Base-by-base conservation (phyloP, 2,888 invertebrate species). In the Ichneumoninae sp. region DNA sequence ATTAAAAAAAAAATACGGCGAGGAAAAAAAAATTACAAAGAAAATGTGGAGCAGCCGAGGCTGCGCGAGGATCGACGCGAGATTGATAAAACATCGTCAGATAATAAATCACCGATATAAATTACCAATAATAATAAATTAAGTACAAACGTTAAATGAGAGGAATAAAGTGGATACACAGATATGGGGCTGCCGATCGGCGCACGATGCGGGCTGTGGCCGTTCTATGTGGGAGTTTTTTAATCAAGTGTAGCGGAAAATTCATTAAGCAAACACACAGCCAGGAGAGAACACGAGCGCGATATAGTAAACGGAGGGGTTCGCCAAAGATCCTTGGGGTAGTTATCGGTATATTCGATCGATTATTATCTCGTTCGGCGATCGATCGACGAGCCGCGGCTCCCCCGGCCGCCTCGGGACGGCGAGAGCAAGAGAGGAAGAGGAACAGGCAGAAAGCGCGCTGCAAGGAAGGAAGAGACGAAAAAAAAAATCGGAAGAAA, bases 71-170 rank as follows among this genome's bases (percentile, higher is more conserved):
- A 50, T 57, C 54, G 75, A 62, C 50, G 72, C 40, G 65, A 76
- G 47, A 80, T 76, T 80, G 68, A 83, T 83, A 80, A 83, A 80
- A 76, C 40, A 8, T 1, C 36, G 36, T 40, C 52, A 33, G 40
- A 75, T 52, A 62, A 83, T 83, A 80, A 83, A 83, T 83, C 80
- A 80, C 50, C 30, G 22, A 68, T 52, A 83, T 77, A 72, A 71
- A 83, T 83, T 52, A 83, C 80, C 40, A 71, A 83, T 76, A 80
- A 83, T 80, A 76, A 83, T 83, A 83, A 83, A 83, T 83, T 83
- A 30, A 50, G 33, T 47, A 68, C 19, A 5, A 26, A 72, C n/a
- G 13, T 36, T 75, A 16, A 13, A 71, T 36, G 60, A 76, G 62
- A n/a, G 22, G 6, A 68, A 65, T 65, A 54, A 30, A 70, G 36